Evolutionary conservation across 2,797 vertebrate species (phyloP).

Genomic region (Characodon lateralis): DNA sequence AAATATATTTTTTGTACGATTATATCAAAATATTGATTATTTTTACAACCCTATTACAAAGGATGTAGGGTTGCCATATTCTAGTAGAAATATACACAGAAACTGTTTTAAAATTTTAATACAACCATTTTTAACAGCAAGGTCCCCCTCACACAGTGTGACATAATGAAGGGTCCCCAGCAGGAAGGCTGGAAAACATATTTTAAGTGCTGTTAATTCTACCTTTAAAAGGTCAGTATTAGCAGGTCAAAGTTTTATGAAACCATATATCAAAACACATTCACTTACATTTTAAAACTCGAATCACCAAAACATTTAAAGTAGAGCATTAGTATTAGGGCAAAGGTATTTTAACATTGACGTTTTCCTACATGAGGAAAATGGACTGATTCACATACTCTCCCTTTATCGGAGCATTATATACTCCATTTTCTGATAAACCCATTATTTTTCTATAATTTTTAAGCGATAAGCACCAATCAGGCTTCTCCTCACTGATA

Average conservation of each 20-base stretch:
- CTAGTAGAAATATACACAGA: neutral
- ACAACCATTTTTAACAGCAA: neutral
- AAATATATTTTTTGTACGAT: too few relatives aligned
- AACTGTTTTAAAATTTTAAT: neutral
- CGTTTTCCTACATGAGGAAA: neutral
- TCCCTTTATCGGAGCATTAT: too few relatives aligned
- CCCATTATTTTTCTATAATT: too few relatives aligned
- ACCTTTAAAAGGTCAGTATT: neutral
- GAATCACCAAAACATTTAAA: neutral
- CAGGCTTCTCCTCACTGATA: too few relatives aligned
- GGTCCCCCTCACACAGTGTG: neutral
- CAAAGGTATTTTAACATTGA: neutral
- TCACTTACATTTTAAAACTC: neutral
- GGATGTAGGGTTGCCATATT: neutral
- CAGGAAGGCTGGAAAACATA: neutral
- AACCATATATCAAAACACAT: neutral
- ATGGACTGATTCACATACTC: too few relatives aligned
- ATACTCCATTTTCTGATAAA: too few relatives aligned
- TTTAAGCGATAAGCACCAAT: too few relatives aligned
- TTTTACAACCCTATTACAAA: neutral
- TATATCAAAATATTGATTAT: too few relatives aligned
- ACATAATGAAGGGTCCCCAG: neutral
- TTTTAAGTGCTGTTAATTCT: neutral
- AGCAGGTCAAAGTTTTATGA: neutral
- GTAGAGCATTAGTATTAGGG: neutral